Conservation (phyloP, 2,888 invertebrate species). For the Cephus nigrinus region DNA sequence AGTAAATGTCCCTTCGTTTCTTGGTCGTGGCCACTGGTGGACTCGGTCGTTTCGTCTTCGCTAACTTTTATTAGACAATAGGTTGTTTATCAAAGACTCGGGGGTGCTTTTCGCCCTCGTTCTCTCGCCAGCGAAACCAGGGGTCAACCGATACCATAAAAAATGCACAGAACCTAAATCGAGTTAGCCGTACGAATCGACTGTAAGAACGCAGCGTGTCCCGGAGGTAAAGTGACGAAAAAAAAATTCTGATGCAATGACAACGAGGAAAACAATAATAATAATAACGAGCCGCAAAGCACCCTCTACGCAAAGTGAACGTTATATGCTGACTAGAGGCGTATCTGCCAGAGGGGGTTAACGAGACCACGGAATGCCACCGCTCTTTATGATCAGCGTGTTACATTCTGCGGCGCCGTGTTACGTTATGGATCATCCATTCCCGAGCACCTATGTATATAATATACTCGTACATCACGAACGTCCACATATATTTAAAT, state of each 20-base stretch:
- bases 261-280: constrained; percentile 33
- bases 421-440: constrained; percentile 24
- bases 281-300: constrained; percentile 43
- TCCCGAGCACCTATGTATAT: not conserved
- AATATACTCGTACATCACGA: not conserved
- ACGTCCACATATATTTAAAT: not conserved
- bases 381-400: constrained; percentile 39
- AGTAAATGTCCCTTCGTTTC: constrained; percentile 23
- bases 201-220: not conserved
- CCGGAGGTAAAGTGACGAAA: not conserved
- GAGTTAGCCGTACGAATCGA: not conserved
- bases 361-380: constrained; percentile 45
- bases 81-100: constrained; percentile 22
- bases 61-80: constrained; percentile 25
- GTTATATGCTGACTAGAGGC: constrained; percentile 22
- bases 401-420: constrained; percentile 19
- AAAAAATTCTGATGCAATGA: constrained; percentile 9
- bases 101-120: not conserved
- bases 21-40: constrained; percentile 13
- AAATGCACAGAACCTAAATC: not conserved
- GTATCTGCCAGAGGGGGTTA: constrained; percentile 43
- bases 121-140: not conserved
- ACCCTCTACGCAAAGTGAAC: constrained; percentile 27
- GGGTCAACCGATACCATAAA: not conserved
- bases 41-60: constrained; percentile 21